phyloP scores from a whole-genome alignment of 2,113 vertebrate species.

The Chaetorhynchus papuensis region DNA sequence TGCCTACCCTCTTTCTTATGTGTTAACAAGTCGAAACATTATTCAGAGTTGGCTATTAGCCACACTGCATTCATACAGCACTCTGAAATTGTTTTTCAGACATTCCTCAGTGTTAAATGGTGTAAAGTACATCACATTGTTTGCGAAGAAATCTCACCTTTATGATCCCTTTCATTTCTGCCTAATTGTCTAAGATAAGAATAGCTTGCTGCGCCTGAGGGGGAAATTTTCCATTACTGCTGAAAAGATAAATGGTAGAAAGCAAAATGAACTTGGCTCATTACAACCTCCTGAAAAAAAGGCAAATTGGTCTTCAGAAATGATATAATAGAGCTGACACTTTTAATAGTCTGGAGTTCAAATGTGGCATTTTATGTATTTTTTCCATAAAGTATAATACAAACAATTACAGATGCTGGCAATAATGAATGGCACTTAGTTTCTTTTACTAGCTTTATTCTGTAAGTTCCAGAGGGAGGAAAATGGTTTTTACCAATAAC shows the following conservation, averaged over 20 bases:
- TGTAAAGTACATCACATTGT: constrained; percentile 28
- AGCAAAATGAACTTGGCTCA: constrained; percentile 76
- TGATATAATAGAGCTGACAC: constrained; percentile 67
- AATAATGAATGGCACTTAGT: constrained; percentile 49
- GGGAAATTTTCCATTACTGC: constrained; percentile 74
- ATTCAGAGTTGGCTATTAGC: neutral
- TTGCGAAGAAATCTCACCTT: constrained; percentile 69
- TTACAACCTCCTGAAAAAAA: constrained; percentile 69
- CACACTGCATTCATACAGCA: neutral
- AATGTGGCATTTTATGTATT: constrained; percentile 52
- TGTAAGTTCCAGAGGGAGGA: neutral
- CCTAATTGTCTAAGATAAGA: constrained; percentile 72
- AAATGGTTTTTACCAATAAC: constrained; percentile 32
- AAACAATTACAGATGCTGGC: constrained; percentile 63
- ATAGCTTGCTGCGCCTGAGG: constrained; percentile 68
- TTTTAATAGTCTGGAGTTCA: constrained; percentile 68
- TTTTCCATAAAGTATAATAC: constrained; percentile 53
- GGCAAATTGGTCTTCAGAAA: constrained; percentile 74
- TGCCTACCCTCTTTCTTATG: neutral
- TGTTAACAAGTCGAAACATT: neutral
- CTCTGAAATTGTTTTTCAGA: constrained; percentile 5
- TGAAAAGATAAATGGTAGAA: constrained; percentile 75
- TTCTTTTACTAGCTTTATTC: constrained; percentile 44
- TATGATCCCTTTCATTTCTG: constrained; percentile 67
- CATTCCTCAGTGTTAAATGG: constrained; percentile 16